A percentile compares a stretch with the other conserved stretches of the same genome.
These are phyloP conservation scores for Ciona savignyi DNA, from an alignment of 23 tunicate species.

Conservation along the genomic window DNA sequence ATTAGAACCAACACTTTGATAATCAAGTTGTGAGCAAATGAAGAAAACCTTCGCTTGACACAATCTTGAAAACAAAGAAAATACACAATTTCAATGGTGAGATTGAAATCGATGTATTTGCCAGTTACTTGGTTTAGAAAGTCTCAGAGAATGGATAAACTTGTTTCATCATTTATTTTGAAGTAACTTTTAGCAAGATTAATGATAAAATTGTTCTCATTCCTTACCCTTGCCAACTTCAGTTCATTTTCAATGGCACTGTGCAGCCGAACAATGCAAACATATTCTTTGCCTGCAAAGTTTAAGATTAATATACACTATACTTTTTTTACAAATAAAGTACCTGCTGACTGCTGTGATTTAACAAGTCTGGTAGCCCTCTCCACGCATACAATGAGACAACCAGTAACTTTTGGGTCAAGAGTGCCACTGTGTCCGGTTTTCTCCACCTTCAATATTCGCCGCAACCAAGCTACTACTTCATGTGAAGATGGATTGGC, in stretches of 20 bases:
- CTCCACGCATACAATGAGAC: slow-evolving; percentile 92
- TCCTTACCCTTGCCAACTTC: slow-evolving; percentile 66
- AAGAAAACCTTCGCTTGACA: not conserved
- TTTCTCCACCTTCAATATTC: slow-evolving; percentile 90
- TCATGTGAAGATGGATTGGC: slow-evolving; percentile 99
- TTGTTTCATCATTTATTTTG: slow-evolving; percentile 47
- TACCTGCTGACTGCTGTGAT: slow-evolving; percentile 98
- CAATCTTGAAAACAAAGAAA: not conserved
- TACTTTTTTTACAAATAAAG: not conserved
- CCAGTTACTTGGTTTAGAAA: not conserved
- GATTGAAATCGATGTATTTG: not conserved
- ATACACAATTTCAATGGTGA: not conserved
- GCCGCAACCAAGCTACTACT: slow-evolving; percentile 95
- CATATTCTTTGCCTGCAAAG: slow-evolving; percentile 95
- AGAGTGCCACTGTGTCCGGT: slow-evolving; percentile 99
- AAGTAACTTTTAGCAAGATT: not conserved
- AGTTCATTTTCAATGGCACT: slow-evolving; percentile 78
- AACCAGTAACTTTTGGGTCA: slow-evolving; percentile 99
- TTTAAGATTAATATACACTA: not conserved
- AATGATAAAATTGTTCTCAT: not conserved
- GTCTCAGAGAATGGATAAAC: slow-evolving; percentile 92
- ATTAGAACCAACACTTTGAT: not conserved
- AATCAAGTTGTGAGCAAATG: not conserved
- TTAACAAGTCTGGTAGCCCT: slow-evolving; percentile 97
- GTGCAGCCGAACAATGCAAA: slow-evolving; percentile 88